Conservation (phyloP, 2,888 invertebrate species). For the Podabrus alpinus region DNA sequence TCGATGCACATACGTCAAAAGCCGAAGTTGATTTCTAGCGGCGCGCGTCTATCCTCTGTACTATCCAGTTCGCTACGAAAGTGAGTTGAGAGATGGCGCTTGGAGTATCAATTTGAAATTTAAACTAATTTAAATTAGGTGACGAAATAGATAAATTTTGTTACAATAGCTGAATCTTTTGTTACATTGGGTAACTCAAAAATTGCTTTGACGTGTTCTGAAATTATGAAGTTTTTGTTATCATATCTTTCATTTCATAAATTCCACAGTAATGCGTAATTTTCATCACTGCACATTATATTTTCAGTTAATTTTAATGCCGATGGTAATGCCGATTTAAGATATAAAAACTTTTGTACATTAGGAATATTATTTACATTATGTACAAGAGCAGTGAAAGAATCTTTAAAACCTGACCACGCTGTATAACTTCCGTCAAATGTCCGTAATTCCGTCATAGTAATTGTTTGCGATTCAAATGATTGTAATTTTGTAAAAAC, state of each 20-base stretch:
- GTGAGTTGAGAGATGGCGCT: no score
- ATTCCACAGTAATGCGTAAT: not conserved
- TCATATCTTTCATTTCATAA: not conserved
- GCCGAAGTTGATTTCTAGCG: no score
- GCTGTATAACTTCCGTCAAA: not conserved
- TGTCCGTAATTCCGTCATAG: no score
- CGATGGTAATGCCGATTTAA: not conserved
- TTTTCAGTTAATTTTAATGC: not conserved
- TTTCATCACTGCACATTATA: not conserved
- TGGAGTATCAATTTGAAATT: no score
- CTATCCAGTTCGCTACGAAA: no score
- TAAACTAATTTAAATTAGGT: no score
- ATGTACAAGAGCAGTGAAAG: not conserved
- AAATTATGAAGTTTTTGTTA: not conserved
- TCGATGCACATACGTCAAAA: no score
- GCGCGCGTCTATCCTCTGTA: no score
- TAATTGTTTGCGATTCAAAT: no score
- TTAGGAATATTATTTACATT: not conserved
- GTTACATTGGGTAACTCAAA: not conserved
- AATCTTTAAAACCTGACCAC: not conserved
- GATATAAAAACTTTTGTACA: not conserved
- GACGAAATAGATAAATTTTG: no score
- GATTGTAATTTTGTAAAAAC: no score
- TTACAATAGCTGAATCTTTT: no score
- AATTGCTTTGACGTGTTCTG: not conserved